phyloP scores from a whole-genome alignment of 2,888 invertebrate genomes.

The Melanchra persicariae region DNA sequence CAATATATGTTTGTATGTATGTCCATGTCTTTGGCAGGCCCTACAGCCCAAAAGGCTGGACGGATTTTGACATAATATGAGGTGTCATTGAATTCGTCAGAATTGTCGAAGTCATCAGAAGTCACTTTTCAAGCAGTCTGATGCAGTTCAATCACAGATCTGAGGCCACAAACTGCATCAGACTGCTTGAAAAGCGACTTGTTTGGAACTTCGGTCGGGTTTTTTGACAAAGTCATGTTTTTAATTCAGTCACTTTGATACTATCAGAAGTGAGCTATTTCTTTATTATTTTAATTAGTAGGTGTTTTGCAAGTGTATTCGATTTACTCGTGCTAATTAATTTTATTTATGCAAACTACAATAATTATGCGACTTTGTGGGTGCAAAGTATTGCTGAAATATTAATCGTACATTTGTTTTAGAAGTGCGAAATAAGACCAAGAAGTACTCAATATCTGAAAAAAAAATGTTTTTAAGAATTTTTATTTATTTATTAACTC shows the following conservation, averaged over 20 bases:
- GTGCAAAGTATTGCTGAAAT: neutral
- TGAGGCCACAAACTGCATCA: too few species aligned
- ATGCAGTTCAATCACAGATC: too few species aligned
- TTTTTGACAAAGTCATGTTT: too few species aligned
- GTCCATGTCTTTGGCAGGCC: too few species aligned
- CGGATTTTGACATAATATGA: too few species aligned
- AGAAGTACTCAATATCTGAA: conserved; percentile 80
- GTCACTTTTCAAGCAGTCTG: too few species aligned
- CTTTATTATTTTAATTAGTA: neutral
- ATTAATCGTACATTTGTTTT: conserved; percentile 68
- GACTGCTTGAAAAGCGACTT: too few species aligned
- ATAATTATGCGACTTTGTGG: neutral
- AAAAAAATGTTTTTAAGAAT: neutral
- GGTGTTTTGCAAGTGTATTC: neutral
- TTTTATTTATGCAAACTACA: neutral
- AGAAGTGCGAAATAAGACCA: conserved; percentile 82
- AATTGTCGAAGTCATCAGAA: too few species aligned
- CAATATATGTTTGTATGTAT: too few species aligned
- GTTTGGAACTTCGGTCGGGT: too few species aligned
- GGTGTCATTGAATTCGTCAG: too few species aligned
- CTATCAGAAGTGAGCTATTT: neutral
- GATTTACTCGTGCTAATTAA: neutral
- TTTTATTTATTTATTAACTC: conserved; percentile 25
- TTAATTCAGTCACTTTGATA: neutral
- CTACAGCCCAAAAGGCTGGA: too few species aligned